Evolutionary conservation across 2,888 invertebrate genomes (phyloP), one percentile per base, ranked within the genome.

Genomic region (Nipponacmea schrenckii): DNA sequence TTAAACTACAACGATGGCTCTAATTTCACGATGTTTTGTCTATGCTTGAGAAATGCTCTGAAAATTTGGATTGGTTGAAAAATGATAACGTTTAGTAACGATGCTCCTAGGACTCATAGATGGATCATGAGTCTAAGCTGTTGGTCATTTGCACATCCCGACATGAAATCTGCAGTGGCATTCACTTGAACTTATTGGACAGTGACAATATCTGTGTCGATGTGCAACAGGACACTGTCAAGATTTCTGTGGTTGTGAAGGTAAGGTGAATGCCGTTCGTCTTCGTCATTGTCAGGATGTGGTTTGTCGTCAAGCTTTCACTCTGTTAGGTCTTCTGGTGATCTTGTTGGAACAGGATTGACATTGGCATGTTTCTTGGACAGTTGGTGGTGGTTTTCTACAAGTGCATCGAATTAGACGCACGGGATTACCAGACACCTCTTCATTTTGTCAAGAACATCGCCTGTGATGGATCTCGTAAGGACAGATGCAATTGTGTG

Each of bases 181-280:
- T 10, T 56, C 24, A 10, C 56, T 24, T 14, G 56, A 56, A 24
- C 20, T 24, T 39, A 39, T 39, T 2, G 2, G 20, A 24, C 56
- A 56, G 8, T 56, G 56, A 24, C 46, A 66, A 27, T 17, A 50
- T 44, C 65, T 45, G 56, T 24, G 56, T 39, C 27, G 68, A 66
- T 63, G 62, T 20, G 66, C 75, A 68, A 65, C 64, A 62, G 72
- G 77, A 77, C 79, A 79, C 67, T 75, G 73, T 70, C 77, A 75
- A 68, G 44, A 62, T 31, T 27, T 50, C 70, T 20, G 20, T 48
- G 44, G 15, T n/a, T 39, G 64, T 56, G 20, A 46, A 24, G 2
- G 48, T 65, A 20, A 74, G 68, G 20, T 68, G 65, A 70, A 76
- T 74, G 63, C 44, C 69, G 56, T 14, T 69, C 72, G 44, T 63